Evolutionary conservation across 2,113 vertebrate genomes (phyloP).

Genomic region (Gnathonemus echidnorhynchus): DNA sequence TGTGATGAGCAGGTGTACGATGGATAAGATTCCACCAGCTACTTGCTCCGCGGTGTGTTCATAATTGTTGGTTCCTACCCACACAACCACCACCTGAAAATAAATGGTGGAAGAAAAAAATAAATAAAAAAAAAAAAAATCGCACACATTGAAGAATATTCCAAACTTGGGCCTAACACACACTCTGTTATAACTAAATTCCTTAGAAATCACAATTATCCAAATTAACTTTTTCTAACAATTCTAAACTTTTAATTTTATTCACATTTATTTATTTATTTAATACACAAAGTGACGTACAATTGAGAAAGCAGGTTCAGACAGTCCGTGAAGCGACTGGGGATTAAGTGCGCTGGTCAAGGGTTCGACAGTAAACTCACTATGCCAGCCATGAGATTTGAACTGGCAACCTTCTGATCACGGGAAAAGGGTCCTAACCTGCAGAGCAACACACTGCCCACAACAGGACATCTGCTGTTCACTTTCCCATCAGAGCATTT

Average conservation of each 20-base stretch:
- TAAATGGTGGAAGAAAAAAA: background rate
- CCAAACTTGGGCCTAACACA: background rate
- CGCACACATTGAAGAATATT: background rate
- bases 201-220: background rate
- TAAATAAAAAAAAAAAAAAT: background rate
- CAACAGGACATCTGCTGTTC: background rate
- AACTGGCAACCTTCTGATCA: background rate
- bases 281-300: background rate
- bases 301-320: background rate
- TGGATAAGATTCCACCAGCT: slow-evolving; percentile 83
- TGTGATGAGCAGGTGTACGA: slow-evolving; percentile 75
- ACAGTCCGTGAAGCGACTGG: background rate
- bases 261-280: background rate
- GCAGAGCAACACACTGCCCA: background rate
- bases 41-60: slow-evolving; percentile 89
- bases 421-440: background rate
- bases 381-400: background rate
- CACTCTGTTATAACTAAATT: background rate
- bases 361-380: background rate
- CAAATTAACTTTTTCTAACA: background rate
- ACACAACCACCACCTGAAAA: slow-evolving; percentile 83
- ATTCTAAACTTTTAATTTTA: background rate
- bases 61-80: slow-evolving; percentile 95
- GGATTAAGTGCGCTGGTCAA: background rate
- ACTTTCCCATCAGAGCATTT: background rate